Base-by-base conservation (phyloP, 1,140 invertebrate genomes). In the Atopsyche davidsoni region DNA sequence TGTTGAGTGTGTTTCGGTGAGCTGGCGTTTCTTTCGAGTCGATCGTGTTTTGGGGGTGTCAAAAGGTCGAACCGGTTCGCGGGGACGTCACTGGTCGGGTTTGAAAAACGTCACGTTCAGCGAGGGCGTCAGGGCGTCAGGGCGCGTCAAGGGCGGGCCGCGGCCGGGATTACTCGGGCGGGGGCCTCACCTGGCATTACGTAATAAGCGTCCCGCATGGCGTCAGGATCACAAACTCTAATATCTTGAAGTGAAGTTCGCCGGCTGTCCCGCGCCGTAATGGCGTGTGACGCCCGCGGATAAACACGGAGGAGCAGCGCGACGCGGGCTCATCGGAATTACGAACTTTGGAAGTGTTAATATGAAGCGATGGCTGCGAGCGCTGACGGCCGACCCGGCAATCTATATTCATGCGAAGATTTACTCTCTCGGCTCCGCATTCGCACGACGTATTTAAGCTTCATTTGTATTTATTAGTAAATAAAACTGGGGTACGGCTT, bases 221-320 rank as follows among this genome's bases (percentile, higher is more conserved):
- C 51, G 36, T 46, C 43, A 44, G 51, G 51, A 53, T 53, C 51
- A 38, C 51, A 47, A 53, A 53, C 38, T 53, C 28, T 53, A 53
- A 53, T 53, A 53, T 53, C 51, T 45, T 53, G 41, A 53, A 53
- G 35, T 53, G 44, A 53, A 53, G 47, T 38, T 53, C 17, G 34
- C 34, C 42, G 51, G 28, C 43, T 48, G 46, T 48, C 49, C 13
- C 9, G 13, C 10, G 2, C n/a, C 24, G 51, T 53, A 53, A 53
- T 53, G 46, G 39, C 23, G 43, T 36, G 13, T 38, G 51, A 53
- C 51, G 51, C 35, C 40, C 51, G 43, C 23, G 48, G 48, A 47
- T 41, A 53, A 53, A 46, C 51, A 46, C 35, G 49, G 41, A 11
- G 40, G 36, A 51, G n/a, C 6, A 11, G 9, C 19, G 17, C 10